Base-by-base conservation (phyloP, 1,140 invertebrate genomes). In the Alviniconcha marisindica region DNA sequence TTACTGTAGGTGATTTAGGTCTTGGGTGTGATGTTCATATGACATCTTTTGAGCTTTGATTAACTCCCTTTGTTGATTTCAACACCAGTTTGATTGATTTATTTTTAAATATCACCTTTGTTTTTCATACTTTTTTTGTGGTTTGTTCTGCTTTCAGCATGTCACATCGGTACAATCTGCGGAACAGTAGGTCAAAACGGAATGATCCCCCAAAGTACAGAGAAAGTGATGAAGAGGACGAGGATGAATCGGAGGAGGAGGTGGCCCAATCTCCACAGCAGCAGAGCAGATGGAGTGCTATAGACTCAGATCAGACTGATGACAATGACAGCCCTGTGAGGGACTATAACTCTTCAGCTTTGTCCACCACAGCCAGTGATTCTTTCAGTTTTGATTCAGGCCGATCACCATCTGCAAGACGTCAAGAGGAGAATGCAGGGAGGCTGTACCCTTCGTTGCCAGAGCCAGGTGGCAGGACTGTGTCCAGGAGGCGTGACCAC, bases 281-380 rank as follows among this genome's bases (percentile, higher is more conserved):
- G 14, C 18, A 31, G 38, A 28, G 38, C 18, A n/a, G 15, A 15
- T 7, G 14, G 21, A 48, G 18, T 48, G 0, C 7, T 18, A 54
- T 21, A 15, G n/a, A n/a, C 15, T 56, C 7, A 28, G 44, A n/a
- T n/a, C 18, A 33, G 2, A 18, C n/a, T 14, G 51, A 54, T 36
- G 38, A 33, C 33, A 56, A 28, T 40, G 5, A 56, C 33, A 31
- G 24, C 31, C 0, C 2, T 60, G 44, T 24, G 18, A 80, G 78
- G 28, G 14, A n/a, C 63, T 28, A 48, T 28, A 73, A 21, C 24
- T n/a, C 7, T 40, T 44, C 79, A 21, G 38, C 21, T 7, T 42
- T 74, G 18, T 73, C 71, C 31, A 51, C 80, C 15, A 82, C 80
- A 15, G 48, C 18, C 51, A 71, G 71, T 31, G 71, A 82, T n/a